Conservation (phyloP, 92 coral and sea anemone species). For the Palythoa heliodiscus region DNA sequence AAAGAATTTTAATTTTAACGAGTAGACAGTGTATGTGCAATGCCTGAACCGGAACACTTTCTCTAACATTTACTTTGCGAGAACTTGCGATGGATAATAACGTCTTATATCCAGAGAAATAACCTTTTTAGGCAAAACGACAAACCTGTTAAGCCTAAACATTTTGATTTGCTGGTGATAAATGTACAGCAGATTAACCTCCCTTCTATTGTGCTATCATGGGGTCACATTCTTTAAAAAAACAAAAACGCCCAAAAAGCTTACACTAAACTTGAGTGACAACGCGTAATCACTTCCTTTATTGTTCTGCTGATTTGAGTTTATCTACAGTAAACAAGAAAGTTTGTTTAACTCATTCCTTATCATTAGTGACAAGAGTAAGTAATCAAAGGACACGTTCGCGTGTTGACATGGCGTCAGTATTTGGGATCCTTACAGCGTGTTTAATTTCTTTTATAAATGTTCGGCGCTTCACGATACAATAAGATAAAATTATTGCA, state of each 20-base stretch:
- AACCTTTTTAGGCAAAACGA: not conserved
- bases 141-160: not conserved
- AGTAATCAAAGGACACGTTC: not conserved
- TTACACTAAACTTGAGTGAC: not conserved
- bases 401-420: not conserved
- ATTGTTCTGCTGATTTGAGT: conserved; percentile 4
- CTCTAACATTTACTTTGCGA: not conserved
- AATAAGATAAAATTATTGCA: too few species aligned
- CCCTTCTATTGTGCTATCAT: not conserved
- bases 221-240: conserved; percentile 2
- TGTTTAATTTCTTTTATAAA: not conserved
- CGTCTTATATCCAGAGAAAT: not conserved
- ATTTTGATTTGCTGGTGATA: conserved; percentile 1
- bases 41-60: not conserved
- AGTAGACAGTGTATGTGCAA: not conserved
- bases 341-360: conserved; percentile 10
- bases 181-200: not conserved
- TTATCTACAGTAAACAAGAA: not conserved
- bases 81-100: not conserved
- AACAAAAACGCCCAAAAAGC: not conserved
- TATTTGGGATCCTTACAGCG: not conserved
- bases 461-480: too few species aligned
- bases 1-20: not conserved
- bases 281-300: not conserved
- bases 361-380: not conserved